These are phyloP conservation scores for Portunus trituberculatus DNA, from an alignment of 1,140 invertebrate genomes.

Conservation along the genomic window DNA sequence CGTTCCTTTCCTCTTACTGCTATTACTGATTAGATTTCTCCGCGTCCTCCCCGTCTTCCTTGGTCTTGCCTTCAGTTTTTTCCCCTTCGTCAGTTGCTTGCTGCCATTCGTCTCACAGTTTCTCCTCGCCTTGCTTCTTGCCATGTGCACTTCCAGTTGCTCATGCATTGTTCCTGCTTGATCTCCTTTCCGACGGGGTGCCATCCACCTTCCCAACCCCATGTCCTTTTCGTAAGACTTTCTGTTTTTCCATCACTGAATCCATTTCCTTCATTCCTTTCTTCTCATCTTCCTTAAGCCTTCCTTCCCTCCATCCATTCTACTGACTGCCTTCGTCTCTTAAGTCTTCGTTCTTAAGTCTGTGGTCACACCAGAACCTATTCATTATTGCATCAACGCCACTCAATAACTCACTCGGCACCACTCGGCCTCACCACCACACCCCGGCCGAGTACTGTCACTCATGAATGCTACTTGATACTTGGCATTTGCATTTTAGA, in stretches of 20 bases:
- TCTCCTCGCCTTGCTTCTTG: conserved; percentile 9
- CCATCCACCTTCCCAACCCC: neutral
- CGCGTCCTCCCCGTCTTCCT: neutral
- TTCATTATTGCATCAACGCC: too few relatives aligned
- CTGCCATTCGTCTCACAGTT: neutral
- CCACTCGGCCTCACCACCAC: too few relatives aligned
- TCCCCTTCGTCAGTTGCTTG: neutral
- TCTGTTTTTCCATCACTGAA: neutral
- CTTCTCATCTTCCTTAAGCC: too few relatives aligned
- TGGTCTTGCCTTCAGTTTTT: conserved; percentile 1
- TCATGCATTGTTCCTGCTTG: neutral
- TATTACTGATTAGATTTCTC: conserved; percentile 24
- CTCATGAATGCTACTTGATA: neutral
- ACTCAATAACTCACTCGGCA: too few relatives aligned
- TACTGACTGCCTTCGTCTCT: too few relatives aligned
- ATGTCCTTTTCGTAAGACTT: neutral
- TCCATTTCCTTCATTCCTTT: neutral
- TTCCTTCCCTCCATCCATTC: too few relatives aligned
- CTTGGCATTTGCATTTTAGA: neutral
- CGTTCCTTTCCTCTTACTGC: conserved; percentile 18
- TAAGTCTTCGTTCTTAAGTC: too few relatives aligned
- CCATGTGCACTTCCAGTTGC: too few relatives aligned
- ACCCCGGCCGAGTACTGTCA: neutral
- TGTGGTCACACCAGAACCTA: too few relatives aligned
- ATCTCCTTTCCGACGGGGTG: neutral